Base-by-base conservation (phyloP, 1,140 invertebrate species). In the Euwallacea similis region DNA sequence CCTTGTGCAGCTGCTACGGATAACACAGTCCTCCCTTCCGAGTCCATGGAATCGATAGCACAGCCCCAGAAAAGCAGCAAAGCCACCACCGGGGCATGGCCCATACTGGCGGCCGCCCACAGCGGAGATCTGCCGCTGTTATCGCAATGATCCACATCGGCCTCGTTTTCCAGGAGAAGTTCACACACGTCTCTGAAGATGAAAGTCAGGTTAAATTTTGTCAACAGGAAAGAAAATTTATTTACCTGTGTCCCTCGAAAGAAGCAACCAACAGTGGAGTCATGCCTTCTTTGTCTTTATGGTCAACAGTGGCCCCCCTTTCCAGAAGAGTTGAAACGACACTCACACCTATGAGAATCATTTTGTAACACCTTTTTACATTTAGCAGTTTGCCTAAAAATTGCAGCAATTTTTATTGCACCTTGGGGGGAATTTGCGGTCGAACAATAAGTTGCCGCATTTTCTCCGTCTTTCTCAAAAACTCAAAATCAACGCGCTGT, bases 231-330 rank as follows among this genome's bases (percentile, higher is more conserved):
- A 2, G 13, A 50, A 13, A 33, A 33, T 59, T 42, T 61, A 53
- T 41, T 60, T 78, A 90, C 88, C 88, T 88, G 78, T 96, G 93
- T 2, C 95, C 95, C 83, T 98, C 95, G 77, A 98, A 97, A 0
- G 95, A 93, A 7, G 96, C 96, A 0, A 98, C 95, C 54, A 98
- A 84, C 8, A 98, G 82, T 2, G 96, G 94, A 3, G 96, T 97
- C 86, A 96, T 96, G 0, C 93, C 92, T 78, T 98, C 95, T 69
- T 94, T 91, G 79, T 97, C 96, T 73, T 93, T 89, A 71, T 94
- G 91, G 81, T 95, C 90, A 0, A 96, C 94, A 61, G 89, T 88
- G 0, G 95, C 95, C n/a, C 91, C 92, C 66, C 89, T 84, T 78
- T 96, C 93, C 41, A 97, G 76, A 6, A 98, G 82, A 76, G 94